Evolutionary conservation across 2,113 vertebrate genomes (phyloP).

Genomic region (Phalacrocorax brasilianus): DNA sequence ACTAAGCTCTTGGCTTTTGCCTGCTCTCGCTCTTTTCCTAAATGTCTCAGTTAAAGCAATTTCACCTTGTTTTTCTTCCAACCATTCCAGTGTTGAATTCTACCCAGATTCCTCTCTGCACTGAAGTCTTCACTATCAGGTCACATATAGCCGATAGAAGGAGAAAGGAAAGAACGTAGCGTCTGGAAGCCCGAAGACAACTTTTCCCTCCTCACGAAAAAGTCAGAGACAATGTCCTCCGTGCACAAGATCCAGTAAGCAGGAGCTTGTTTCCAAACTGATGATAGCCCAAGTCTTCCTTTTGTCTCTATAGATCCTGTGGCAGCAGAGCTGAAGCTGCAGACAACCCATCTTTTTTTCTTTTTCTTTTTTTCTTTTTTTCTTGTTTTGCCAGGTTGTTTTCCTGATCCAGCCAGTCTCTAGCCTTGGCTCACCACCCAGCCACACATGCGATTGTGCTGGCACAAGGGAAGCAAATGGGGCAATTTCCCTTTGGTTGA

Average conservation of each 20-base stretch:
- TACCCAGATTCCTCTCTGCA: neutral
- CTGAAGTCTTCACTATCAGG: neutral
- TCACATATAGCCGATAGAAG: accelerated
- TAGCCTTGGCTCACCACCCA: neutral
- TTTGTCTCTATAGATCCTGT: neutral
- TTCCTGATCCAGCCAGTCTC: neutral
- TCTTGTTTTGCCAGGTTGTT: accelerated
- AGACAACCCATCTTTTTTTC: neutral
- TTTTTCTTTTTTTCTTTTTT: neutral
- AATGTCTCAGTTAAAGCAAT: neutral
- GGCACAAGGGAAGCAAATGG: neutral
- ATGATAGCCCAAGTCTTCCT: neutral
- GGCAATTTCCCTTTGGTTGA: neutral
- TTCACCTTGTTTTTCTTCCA: neutral
- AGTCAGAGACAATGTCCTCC: neutral
- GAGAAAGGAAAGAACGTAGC: neutral
- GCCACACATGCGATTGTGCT: accelerated
- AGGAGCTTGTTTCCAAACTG: neutral
- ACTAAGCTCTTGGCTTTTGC: neutral
- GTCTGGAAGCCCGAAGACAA: neutral
- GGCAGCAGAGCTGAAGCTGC: neutral
- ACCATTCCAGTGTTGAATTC: neutral
- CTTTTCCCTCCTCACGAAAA: neutral
- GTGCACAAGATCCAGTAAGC: neutral
- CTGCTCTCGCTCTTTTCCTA: neutral